phyloP scores from a whole-genome alignment of 2,797 vertebrate genomes.

The Prionace glauca region DNA sequence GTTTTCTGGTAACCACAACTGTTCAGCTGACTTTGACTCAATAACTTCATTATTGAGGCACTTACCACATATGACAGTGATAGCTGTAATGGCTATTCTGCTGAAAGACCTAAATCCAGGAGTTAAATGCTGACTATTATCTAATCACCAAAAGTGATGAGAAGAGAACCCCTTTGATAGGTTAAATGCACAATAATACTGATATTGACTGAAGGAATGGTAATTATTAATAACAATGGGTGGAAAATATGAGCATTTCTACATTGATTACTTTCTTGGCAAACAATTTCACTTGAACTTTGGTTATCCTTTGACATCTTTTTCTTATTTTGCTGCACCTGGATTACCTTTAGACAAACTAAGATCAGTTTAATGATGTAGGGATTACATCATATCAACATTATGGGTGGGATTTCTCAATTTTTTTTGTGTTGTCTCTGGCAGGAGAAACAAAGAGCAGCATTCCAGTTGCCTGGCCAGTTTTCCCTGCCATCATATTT shows the following conservation, averaged over 20 bases:
- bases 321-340: not conserved
- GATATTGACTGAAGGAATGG: not conserved
- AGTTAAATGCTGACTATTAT: not conserved
- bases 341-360: not conserved
- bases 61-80: not conserved
- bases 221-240: not conserved
- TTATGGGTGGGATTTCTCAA: not conserved
- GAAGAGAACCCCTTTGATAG: not conserved
- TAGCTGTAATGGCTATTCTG: not conserved
- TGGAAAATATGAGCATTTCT: not conserved
- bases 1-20: not conserved
- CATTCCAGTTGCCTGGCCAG: no score
- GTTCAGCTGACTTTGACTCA: not conserved
- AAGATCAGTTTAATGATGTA: not conserved
- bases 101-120: not conserved
- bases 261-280: not conserved
- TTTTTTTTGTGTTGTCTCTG: no score
- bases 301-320: not conserved
- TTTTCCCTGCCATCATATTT: no score
- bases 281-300: not conserved
- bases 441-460: no score
- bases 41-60: not conserved
- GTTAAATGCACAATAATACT: not conserved
- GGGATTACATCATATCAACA: not conserved
- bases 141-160: not conserved